These are phyloP conservation scores for Discoglossus pictus DNA, from an alignment of 2,797 vertebrate genomes.

Conservation along the genomic window DNA sequence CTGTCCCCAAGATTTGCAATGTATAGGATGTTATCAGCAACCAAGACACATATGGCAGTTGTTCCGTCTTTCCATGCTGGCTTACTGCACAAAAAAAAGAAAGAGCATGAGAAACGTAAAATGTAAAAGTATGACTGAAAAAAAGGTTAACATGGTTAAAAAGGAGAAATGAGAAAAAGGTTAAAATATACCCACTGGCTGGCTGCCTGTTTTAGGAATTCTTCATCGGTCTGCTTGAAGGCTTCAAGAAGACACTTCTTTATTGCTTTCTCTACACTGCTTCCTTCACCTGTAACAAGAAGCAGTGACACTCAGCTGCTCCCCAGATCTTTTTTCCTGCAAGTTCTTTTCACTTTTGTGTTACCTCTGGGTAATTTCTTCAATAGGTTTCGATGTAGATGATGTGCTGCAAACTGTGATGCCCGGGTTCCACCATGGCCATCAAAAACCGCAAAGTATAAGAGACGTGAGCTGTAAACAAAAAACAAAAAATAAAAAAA, in stretches of 20 bases:
- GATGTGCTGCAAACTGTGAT: constrained; percentile 87
- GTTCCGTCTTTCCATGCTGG: constrained; percentile 97
- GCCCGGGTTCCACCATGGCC: constrained; percentile 90
- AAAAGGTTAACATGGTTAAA: background rate
- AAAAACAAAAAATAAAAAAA: no score
- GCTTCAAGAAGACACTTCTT: constrained; percentile 89
- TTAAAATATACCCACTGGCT: constrained; percentile 82
- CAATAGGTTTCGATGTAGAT: constrained; percentile 86
- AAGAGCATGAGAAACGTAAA: no score
- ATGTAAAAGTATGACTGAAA: background rate
- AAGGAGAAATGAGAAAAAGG: background rate
- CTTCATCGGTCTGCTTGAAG: constrained; percentile 92
- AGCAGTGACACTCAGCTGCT: background rate
- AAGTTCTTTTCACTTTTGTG: constrained; percentile 3
- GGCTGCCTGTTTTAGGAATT: constrained; percentile 92
- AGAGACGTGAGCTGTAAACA: constrained; percentile 77
- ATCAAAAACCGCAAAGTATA: constrained; percentile 93
- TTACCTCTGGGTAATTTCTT: constrained; percentile 89
- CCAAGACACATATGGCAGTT: constrained; percentile 89
- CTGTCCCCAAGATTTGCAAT: constrained; percentile 96
- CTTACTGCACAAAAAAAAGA: constrained; percentile 76
- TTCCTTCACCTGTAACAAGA: constrained; percentile 73
- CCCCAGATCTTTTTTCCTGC: no score
- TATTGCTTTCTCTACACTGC: constrained; percentile 87
- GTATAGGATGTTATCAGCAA: constrained; percentile 84